Percentiles rank a stretch among this genome's conserved stretches.
These are phyloP conservation scores for Microplitis mediator DNA, from an alignment of 1,140 invertebrate species.

Conservation along the genomic window DNA sequence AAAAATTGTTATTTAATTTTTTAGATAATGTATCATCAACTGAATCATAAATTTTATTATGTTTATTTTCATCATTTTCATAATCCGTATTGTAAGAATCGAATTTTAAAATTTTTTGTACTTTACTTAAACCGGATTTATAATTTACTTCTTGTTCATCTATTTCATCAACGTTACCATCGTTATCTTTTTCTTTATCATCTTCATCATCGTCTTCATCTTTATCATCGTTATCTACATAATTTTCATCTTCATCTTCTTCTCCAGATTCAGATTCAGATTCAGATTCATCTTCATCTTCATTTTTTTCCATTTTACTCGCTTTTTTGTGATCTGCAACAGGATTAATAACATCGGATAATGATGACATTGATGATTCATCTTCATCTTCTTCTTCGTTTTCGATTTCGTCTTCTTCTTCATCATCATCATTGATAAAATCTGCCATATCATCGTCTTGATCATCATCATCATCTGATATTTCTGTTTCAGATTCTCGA, in stretches of 20 bases:
- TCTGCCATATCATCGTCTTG: conserved; percentile 43
- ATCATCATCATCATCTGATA: conserved; percentile 45
- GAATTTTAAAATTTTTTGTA: not conserved
- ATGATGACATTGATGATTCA: not conserved
- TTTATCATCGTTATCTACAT: not conserved
- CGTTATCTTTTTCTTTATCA: not conserved
- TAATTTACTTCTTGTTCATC: not conserved
- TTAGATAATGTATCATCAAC: no score
- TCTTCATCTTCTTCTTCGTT: conserved; percentile 29
- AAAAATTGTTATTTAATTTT: no score
- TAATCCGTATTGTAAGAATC: no score
- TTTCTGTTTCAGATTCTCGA: conserved; percentile 48
- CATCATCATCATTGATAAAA: conserved; percentile 46
- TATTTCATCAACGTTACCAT: not conserved
- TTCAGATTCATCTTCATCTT: not conserved
- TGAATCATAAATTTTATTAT: no score
- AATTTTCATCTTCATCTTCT: conserved; percentile 19
- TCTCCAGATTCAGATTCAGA: conserved; percentile 9
- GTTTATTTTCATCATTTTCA: no score
- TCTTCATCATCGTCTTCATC: not conserved
- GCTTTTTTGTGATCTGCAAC: not conserved
- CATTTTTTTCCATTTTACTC: not conserved
- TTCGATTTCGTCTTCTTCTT: conserved; percentile 13
- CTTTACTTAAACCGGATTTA: not conserved
- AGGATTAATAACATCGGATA: not conserved